A percentile compares a stretch with the other conserved stretches of the same genome.
These are phyloP conservation scores for Nomada ferruginata DNA, from an alignment of 2,888 invertebrate species.

Conservation along the genomic window DNA sequence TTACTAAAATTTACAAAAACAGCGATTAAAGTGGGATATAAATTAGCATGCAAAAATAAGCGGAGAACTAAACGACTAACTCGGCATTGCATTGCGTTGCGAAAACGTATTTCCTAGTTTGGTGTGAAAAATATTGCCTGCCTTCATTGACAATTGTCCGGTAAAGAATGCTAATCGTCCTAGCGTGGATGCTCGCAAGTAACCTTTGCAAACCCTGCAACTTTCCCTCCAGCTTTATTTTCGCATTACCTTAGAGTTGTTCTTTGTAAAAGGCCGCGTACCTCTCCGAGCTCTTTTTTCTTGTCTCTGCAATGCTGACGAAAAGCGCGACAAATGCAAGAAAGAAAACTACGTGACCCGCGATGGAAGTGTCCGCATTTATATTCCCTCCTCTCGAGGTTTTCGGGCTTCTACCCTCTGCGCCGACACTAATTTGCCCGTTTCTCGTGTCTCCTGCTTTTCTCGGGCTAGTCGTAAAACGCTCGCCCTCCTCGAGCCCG, in stretches of 20 bases:
- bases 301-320: conserved; percentile 14
- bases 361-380: conserved; percentile 55
- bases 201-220: conserved; percentile 1
- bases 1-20: not conserved
- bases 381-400: conserved; percentile 54
- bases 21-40: not conserved
- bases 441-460: conserved; percentile 36
- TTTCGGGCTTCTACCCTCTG: conserved; percentile 52
- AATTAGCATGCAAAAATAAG: no score
- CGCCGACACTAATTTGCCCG: conserved; percentile 60
- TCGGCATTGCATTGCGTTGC: no score
- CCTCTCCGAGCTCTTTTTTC: conserved; percentile 5
- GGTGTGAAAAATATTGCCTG: not conserved
- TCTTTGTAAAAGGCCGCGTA: conserved; percentile 36
- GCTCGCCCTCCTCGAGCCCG: not conserved
- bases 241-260: conserved; percentile 23
- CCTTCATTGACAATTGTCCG: not conserved
- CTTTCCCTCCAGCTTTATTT: conserved; percentile 1
- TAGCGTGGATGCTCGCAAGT: not conserved
- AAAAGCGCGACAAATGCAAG: conserved; percentile 59
- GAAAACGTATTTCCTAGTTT: conserved; percentile 1
- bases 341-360: conserved; percentile 59
- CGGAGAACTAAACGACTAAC: no score
- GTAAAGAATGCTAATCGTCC: conserved; percentile 32
- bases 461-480: conserved; percentile 21